phyloP scores from a whole-genome alignment of 92 coral and sea anemone genomes.

The Parazoanthus darwini region DNA sequence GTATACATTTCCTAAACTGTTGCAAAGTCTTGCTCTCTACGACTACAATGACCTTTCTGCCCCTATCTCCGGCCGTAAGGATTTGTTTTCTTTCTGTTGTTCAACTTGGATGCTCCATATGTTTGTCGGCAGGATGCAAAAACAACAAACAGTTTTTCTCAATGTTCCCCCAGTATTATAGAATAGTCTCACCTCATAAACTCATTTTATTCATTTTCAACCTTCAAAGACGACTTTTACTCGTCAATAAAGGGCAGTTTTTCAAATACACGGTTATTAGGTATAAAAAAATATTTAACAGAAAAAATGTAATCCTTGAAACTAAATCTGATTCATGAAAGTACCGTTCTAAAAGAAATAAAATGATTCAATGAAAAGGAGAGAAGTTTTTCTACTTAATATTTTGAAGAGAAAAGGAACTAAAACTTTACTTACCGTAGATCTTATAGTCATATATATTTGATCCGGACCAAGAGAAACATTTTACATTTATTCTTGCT shows the following conservation, averaged over 20 bases:
- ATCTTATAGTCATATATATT: too few relatives aligned
- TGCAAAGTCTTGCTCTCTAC: too few relatives aligned
- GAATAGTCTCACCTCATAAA: background rate
- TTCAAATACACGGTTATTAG: background rate
- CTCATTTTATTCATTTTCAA: background rate
- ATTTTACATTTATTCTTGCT: background rate
- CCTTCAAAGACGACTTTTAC: background rate
- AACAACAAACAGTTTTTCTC: background rate
- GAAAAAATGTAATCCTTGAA: background rate
- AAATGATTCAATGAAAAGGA: background rate
- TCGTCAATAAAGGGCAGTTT: background rate
- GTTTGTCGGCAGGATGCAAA: background rate
- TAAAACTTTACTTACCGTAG: background rate
- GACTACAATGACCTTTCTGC: too few relatives aligned
- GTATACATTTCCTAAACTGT: too few relatives aligned
- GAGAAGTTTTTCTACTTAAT: too few relatives aligned
- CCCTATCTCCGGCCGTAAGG: too few relatives aligned
- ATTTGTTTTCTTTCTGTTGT: background rate
- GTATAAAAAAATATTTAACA: background rate
- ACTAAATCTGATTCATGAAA: background rate
- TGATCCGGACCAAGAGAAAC: background rate
- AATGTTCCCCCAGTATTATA: background rate
- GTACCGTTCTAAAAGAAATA: too few relatives aligned
- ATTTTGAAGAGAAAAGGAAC: background rate
- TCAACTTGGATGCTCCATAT: background rate